phyloP scores from a whole-genome alignment of 2,888 invertebrate species.

The Drosophila flavopinicola region DNA sequence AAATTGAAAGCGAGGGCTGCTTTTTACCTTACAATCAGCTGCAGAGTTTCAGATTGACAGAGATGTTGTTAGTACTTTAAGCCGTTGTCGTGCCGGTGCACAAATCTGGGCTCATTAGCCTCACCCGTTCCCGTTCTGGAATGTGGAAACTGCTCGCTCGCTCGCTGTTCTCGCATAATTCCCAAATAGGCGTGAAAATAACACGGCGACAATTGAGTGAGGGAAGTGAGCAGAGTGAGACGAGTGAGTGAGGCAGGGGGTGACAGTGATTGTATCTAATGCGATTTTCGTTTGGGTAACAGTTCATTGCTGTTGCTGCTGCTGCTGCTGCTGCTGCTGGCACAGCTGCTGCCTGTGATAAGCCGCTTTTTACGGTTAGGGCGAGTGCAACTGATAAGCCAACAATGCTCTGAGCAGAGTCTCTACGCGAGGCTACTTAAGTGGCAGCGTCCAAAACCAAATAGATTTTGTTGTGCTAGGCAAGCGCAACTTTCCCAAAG shows the following conservation, averaged over 20 bases:
- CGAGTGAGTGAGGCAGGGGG: not conserved
- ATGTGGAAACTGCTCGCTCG: too few relatives aligned
- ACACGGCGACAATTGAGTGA: conserved; percentile 38
- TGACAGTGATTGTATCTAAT: conserved; percentile 56
- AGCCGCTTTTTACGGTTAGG: conserved; percentile 59
- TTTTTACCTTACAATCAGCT: not conserved
- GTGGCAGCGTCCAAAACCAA: conserved; percentile 57
- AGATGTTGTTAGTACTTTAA: conserved; percentile 27
- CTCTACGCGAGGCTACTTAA: conserved; percentile 61
- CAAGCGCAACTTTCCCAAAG: conserved; percentile 68
- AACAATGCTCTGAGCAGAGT: not conserved
- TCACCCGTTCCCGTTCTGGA: conserved; percentile 32
- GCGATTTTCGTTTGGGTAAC: conserved; percentile 52
- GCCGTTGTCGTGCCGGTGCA: conserved; percentile 63
- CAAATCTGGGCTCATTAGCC: conserved; percentile 71
- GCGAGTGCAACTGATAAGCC: conserved; percentile 9
- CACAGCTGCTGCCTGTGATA: conserved; percentile 61
- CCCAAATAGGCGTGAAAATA: conserved; percentile 65
- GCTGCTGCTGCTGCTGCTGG: not conserved
- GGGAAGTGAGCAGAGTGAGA: not conserved
- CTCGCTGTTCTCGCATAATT: conserved; percentile 67
- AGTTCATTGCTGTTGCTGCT: too few relatives aligned
- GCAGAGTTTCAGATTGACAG: not conserved
- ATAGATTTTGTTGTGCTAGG: conserved; percentile 56
- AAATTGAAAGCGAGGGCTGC: conserved; percentile 25